These are phyloP conservation scores for Colaptes auratus DNA, from an alignment of 2,113 vertebrate genomes.

Conservation along the genomic window DNA sequence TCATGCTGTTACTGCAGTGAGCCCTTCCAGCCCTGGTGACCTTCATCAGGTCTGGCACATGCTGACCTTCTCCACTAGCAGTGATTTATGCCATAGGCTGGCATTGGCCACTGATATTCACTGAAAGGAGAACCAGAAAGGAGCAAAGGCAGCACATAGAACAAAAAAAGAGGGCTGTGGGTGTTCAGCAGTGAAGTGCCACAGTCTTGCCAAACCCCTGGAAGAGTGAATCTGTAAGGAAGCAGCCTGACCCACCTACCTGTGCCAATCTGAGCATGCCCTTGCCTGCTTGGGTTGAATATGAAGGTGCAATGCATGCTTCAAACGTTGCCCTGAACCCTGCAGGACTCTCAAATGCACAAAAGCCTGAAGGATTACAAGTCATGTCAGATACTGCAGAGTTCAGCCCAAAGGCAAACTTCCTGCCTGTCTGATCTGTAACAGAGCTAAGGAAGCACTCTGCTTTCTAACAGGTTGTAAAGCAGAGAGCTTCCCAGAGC, in stretches of 20 bases:
- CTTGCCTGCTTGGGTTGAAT: neutral
- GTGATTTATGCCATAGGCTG: accelerated
- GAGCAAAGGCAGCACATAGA: neutral
- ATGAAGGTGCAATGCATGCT: neutral
- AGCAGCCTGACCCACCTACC: neutral
- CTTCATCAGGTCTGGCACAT: accelerated
- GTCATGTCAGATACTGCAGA: neutral
- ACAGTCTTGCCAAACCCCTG: neutral
- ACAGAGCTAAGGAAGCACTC: neutral
- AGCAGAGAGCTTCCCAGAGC: neutral
- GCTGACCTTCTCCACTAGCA: neutral
- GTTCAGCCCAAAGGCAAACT: neutral
- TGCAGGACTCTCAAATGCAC: neutral
- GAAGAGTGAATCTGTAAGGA: neutral
- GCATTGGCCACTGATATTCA: neutral
- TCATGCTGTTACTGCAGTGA: neutral
- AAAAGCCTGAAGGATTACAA: neutral
- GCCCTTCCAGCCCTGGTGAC: accelerated
- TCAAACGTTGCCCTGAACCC: neutral
- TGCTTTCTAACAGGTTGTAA: neutral
- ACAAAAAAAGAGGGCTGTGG: neutral
- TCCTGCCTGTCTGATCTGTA: neutral
- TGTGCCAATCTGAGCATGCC: neutral
- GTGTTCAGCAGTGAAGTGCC: neutral
- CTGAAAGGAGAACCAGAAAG: neutral